Percentiles rank a stretch among this genome's conserved stretches.
Conservation (phyloP, 2,113 vertebrate genomes). For the Ceyx margarethae region DNA sequence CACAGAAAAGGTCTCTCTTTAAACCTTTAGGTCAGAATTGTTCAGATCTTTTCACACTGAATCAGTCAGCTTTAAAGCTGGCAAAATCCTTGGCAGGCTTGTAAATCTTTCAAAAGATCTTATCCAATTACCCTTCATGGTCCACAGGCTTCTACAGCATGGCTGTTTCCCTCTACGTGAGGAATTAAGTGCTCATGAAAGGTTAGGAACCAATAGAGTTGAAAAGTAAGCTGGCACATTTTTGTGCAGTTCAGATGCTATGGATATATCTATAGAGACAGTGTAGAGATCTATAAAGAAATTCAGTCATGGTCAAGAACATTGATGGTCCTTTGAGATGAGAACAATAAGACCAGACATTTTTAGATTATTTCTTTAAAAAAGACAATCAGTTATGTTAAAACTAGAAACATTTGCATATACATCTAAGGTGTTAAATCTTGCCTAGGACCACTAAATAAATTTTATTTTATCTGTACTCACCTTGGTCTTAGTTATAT, state of each 20-base stretch:
- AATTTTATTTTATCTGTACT: not conserved
- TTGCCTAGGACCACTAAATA: not conserved
- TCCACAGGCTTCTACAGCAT: conserved; percentile 57
- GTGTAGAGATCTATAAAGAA: not conserved
- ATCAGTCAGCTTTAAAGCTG: conserved; percentile 79
- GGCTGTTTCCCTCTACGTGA: conserved; percentile 67
- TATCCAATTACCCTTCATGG: conserved; percentile 81
- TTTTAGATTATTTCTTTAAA: not conserved
- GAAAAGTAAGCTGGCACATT: conserved; percentile 62
- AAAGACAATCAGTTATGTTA: not conserved
- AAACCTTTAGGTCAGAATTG: conserved; percentile 77
- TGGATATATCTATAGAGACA: not conserved
- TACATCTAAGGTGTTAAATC: not conserved
- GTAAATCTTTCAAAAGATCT: conserved; percentile 80
- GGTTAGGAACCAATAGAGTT: conserved; percentile 68
- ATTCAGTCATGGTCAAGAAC: not conserved
- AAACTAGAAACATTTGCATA: not conserved
- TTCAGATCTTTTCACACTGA: conserved; percentile 79
- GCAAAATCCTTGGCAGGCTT: conserved; percentile 76
- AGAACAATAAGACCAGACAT: not conserved
- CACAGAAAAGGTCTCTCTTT: conserved; percentile 73
- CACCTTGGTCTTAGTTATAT: not conserved
- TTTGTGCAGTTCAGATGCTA: not conserved
- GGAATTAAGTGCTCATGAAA: conserved; percentile 76
- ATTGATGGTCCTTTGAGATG: not conserved